Evolutionary conservation across 2,888 invertebrate genomes (phyloP), one percentile per base, ranked within the genome.

Genomic region (Tubiluchus corallicola): DNA sequence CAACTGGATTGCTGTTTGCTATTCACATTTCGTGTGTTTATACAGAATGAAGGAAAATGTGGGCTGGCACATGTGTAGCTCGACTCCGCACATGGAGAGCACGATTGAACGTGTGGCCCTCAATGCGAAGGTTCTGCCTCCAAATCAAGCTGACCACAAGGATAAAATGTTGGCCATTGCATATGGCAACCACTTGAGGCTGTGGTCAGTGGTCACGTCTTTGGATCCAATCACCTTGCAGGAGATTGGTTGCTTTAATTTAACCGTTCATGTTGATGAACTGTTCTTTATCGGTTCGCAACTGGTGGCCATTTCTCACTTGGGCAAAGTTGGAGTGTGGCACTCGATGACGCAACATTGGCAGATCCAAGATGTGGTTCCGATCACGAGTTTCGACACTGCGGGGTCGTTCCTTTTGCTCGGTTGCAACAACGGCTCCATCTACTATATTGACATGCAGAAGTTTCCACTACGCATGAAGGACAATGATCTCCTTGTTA

Each of bases 361-460:
- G 90, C 94, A 94, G 62, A 81, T 87, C 38, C 90, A 92, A 62
- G 92, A 94, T 65, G 82, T 94, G 13, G 82, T 88, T 16, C 84
- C 90, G 2, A 85, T 96, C 46, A 78, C 88, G 4, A 90, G 92
- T 1, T 88, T 88, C 61, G 96, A 96, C 64, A 92, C 90, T 0
- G 94, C 94, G 17, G 94, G 94, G 0, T 90, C 88, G 3, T 92
- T 96, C 62, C 70, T 98, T 2, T 67, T 96, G 21, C 72, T 98
- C 0, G 96, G 96, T 1, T 92, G 94, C 54, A 84, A 84, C 53
- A 90, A 92, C 56, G 96, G 96, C 9, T 84, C 87, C 44, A 90
- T 94, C 55, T 92, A 90, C 67, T 90, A 92, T 65, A 92, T 92
- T 55, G 90, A 96, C 66, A 98, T 98, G 96, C 94, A 96, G 66